Conservation (phyloP, 2,113 vertebrate species). For the Columba janthina region DNA sequence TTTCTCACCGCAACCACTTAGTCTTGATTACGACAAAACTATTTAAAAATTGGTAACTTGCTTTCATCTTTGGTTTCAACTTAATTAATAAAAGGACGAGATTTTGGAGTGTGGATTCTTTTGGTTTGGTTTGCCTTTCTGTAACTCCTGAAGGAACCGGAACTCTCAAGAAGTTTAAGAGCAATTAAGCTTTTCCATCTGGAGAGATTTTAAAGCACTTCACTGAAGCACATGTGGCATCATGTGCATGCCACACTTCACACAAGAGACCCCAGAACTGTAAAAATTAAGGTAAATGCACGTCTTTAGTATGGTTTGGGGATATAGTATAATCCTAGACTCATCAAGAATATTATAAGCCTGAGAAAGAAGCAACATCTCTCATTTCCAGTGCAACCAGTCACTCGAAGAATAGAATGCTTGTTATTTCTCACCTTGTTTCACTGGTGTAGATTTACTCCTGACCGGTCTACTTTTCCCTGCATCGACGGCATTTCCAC, state of each 20-base stretch:
- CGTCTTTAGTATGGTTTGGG: neutral
- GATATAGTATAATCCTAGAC: neutral
- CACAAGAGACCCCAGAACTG: neutral
- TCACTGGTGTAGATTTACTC: conserved; percentile 79
- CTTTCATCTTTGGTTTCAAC: neutral
- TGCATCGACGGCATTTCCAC: conserved; percentile 65
- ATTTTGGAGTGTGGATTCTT: neutral
- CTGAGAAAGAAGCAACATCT: neutral
- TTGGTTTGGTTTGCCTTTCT: neutral
- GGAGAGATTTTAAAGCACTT: neutral
- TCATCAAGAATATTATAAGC: neutral
- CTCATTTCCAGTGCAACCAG: neutral
- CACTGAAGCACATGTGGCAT: neutral
- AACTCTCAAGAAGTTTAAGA: neutral
- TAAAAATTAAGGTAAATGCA: neutral
- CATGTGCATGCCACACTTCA: neutral
- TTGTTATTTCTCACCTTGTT: conserved; percentile 73
- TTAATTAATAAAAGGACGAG: neutral
- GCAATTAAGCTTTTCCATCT: neutral
- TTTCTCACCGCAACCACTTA: neutral
- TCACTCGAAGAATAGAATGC: neutral
- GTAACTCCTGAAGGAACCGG: neutral
- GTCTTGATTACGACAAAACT: neutral
- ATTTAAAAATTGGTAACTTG: neutral
- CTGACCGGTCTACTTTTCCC: conserved; percentile 76